Evolutionary conservation across 2,888 invertebrate species (phyloP), one percentile per base, ranked within the genome.

Genomic region (Dasysyrphus tricinctus): DNA sequence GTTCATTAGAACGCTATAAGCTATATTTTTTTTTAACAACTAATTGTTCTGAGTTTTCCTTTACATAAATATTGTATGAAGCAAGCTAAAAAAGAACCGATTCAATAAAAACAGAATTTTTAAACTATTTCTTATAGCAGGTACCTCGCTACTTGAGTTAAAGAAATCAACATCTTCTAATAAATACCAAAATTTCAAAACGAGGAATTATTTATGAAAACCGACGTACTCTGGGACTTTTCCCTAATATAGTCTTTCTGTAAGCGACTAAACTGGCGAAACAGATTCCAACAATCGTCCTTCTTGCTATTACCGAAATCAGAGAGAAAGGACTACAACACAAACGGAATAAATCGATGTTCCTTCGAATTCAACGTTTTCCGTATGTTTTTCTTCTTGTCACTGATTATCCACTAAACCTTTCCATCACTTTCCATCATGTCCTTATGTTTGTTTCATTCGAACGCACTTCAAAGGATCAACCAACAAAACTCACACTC

Each of bases 381-480:
- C 57, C 16, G 34, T 57, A 34, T 57, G 32, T 57, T 34, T 57
- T 57, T 56, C 34, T 32, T 32, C 24, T 24, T 24, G 24, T 32
- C 5, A 5, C 9, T 57, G 34, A 57, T 19, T 37, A 12, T 57
- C 34, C 6, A 16, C 6, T 16, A 37, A 16, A 37, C 16, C 57
- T 19, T 57, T 12, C 16, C 34, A 6, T 19, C 57, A 57, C 34
- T 57, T 24, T 24, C 16, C 16, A n/a, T 11, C 1, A 37, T 57
- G 24, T 44, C 44, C 24, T 44, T 63, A 32, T 63, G 16, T 44
- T 63, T 32, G 44, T 47, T 44, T 44, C 44, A 6, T 32, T 63
- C 32, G 11, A 63, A 32, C 32, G 44, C 63, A 67, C 37, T 65
- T 32, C 11, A 65, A 32, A 29, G 44, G 5, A 65, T 47, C 49